Percentiles rank a stretch among this genome's conserved stretches.
phyloP scores from a whole-genome alignment of 2,797 vertebrate species.

The Vultur gryphus region DNA sequence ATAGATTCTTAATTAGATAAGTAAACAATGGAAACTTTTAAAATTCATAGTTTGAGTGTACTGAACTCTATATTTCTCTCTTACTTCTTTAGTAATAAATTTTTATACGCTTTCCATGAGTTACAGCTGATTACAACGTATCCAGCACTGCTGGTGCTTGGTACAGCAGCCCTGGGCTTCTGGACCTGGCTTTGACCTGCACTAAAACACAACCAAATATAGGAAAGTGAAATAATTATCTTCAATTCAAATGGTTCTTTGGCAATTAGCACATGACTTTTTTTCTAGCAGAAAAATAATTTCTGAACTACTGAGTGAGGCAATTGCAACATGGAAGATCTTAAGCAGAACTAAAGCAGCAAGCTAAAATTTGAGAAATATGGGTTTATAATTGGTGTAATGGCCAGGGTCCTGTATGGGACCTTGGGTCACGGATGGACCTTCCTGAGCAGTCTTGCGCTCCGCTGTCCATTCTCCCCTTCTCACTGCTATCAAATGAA shows the following conservation, averaged over 20 bases:
- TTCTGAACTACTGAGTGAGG: neutral
- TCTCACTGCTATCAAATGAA: neutral
- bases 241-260: neutral
- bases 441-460: neutral
- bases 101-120: neutral
- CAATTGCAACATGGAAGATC: fast-evolving
- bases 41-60: conserved; percentile 34
- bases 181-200: neutral
- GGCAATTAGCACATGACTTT: fast-evolving
- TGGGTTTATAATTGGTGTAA: neutral
- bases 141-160: neutral
- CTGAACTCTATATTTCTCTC: neutral
- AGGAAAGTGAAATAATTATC: neutral
- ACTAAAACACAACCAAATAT: neutral
- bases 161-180: neutral
- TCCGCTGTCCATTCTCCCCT: fast-evolving
- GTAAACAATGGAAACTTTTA: conserved; percentile 78
- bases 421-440: fast-evolving
- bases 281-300: neutral
- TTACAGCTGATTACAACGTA: neutral
- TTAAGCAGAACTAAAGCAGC: neutral
- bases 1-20: conserved; percentile 70
- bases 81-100: neutral
- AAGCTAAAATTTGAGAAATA: neutral
- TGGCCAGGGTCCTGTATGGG: neutral